Base-by-base conservation (phyloP, 37 sponge, comb jelly and placozoan species). In the Spongilla lacustris region DNA sequence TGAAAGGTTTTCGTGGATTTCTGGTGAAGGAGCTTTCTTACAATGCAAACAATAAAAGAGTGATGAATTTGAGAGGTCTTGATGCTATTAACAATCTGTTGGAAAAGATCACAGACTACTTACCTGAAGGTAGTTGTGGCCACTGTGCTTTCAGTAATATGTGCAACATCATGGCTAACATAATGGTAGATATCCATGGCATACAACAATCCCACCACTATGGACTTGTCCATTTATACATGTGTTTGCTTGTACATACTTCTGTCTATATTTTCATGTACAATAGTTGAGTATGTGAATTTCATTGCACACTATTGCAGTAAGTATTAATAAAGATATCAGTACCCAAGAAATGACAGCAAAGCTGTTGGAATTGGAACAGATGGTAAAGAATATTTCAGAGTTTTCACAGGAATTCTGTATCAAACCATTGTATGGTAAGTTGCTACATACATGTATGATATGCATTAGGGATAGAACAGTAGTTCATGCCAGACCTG, bases 101-200 rank as follows among this genome's bases (percentile, higher is more conserved):
- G 1, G 1, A 1, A 14, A 58, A 58, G 58, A 58, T 58, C 21
- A 17, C 58, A 14, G 19, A 10, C 58, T 58, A 17, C 11, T 58
- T 58, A 58, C 58, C 58, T 58, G 58, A 58, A 58, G 58, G 58
- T 58, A 58, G 58, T 58, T 58, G n/a, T n/a, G n/a, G n/a, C n/a
- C n/a, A 19, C 14, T 17, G 58, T 58, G 58, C 1, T 58, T 0
- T 17, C 58, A 6, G 19, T 6, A 58, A 58, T 58, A 14, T 8
- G 1, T 58, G 58, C 11, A 1, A 46, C 46, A 10, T 8, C 8
- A 10, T 8, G 46, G 46, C 8, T 46, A 46, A 46, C 8, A 46
- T 46, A 46, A 46, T 46, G n/a, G n/a, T n/a, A n/a, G n/a, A n/a
- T n/a, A n/a, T n/a, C n/a, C n/a, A n/a, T n/a, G n/a, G n/a, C n/a